Base-by-base conservation (phyloP, 2,113 vertebrate genomes). In the Sylvietta virens region DNA sequence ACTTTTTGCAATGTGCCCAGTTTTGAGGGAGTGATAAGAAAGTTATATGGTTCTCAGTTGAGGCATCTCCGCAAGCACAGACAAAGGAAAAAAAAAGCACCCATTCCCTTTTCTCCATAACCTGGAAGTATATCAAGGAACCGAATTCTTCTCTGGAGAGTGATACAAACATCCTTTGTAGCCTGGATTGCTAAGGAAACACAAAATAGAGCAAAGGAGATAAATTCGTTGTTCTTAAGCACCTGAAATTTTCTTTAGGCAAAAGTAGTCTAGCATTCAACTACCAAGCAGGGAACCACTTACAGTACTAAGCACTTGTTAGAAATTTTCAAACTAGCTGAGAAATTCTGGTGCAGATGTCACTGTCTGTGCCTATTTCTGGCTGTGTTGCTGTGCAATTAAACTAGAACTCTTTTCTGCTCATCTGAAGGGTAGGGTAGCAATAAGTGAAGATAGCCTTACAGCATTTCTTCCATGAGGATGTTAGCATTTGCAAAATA, bases 341-440 rank as follows among this genome's bases (percentile, higher is more conserved):
- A 94, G 80, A 83, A 90, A 86, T 92, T 86, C 44, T 78, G 65
- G 53, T 92, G 67, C 67, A 90, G 72, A 67, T 67, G 64, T 88
- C 86, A 93, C 86, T 84, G 14, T 60, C 51, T 80, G 53, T 78
- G 19, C 60, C 67, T 94, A 88, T 94, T 94, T 85, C 67, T 83
- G 67, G 76, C 39, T 81, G 35, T 66, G 84, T 82, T 96, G 74
- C 71, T 90, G 56, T 78, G 92, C 82, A 81, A 83, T 95, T 96
- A 93, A 91, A 72, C 50, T 44, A 76, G 56, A 78, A 70, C 12
- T 65, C 48, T 54, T 56, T 50, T 70, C 51, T 58, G 24, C 53
- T 90, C 42, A 39, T 61, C 61, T 77, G 72, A 78, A 90, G 40
- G 39, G 17, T 35, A 53, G 22, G 8, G 24, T 73, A 74, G 47